A percentile compares a stretch with the other conserved stretches of the same genome.
Evolutionary conservation across 2,797 vertebrate genomes (phyloP).

Genomic region (Garrulus glandarius): DNA sequence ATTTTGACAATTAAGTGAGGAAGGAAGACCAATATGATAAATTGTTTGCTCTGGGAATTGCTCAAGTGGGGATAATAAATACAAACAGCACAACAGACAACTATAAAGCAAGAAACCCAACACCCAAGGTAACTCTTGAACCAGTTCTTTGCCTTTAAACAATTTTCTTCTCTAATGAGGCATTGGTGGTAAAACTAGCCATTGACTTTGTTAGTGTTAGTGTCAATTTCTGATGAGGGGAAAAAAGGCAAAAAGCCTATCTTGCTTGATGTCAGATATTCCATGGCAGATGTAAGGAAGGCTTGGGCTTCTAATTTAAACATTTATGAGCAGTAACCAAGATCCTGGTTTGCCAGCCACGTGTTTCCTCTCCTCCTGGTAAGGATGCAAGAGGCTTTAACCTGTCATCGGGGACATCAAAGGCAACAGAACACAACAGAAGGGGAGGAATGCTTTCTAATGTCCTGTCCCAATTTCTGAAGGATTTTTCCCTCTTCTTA

Average conservation of each 20-base stretch:
- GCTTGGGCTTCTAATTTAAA: neutral
- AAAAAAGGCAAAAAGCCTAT: rapidly evolving
- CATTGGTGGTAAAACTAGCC: neutral
- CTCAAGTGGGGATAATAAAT: neutral
- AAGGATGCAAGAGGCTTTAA: neutral
- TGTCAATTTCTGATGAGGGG: neutral
- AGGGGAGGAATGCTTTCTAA: neutral
- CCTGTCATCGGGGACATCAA: neutral
- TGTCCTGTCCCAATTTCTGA: neutral
- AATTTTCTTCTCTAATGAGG: neutral
- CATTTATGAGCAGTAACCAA: neutral
- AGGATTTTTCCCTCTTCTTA: neutral
- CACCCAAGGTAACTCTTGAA: neutral
- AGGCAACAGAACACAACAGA: neutral
- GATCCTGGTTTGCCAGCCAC: neutral
- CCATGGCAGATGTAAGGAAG: neutral
- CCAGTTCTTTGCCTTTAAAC: neutral
- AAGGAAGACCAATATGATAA: neutral
- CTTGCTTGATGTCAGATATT: neutral
- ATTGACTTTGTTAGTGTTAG: neutral
- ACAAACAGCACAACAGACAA: neutral
- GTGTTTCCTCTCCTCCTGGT: neutral
- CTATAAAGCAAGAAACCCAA: neutral
- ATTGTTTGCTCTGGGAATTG: neutral
- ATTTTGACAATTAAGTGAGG: neutral